phyloP scores from a whole-genome alignment of 2,888 invertebrate genomes.

The Caenorhabditis sinica region DNA sequence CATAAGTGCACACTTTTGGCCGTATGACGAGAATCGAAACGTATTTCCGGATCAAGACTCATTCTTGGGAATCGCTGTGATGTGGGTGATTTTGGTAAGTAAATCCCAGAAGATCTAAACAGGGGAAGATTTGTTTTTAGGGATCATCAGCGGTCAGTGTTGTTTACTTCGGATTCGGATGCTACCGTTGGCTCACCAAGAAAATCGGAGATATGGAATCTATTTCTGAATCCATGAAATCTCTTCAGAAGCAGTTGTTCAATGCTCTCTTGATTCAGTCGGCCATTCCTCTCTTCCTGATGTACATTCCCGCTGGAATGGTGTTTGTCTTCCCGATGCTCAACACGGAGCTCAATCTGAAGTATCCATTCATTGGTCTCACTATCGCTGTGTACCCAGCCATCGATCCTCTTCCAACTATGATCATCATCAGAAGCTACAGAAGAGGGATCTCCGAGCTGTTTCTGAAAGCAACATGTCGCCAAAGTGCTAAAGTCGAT shows the following conservation, averaged over 20 bases:
- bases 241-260: slow-evolving; percentile 54
- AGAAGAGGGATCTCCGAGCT: slow-evolving; percentile 14
- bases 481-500: background rate
- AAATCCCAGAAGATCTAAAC: background rate
- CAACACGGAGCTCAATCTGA: slow-evolving; percentile 32
- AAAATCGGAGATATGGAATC: slow-evolving; percentile 3
- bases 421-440: slow-evolving; percentile 52
- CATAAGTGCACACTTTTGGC: slow-evolving; percentile 49
- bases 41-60: slow-evolving; percentile 2
- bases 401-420: slow-evolving; percentile 37
- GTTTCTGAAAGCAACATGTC: background rate
- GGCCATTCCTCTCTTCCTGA: slow-evolving; percentile 44
- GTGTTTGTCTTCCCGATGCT: slow-evolving; percentile 58
- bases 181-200: slow-evolving; percentile 36
- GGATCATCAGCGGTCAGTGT: slow-evolving; percentile 39
- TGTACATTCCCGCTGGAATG: slow-evolving; percentile 54
- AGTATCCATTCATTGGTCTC: slow-evolving; percentile 35
- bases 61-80: slow-evolving; percentile 39
- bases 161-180: slow-evolving; percentile 33
- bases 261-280: slow-evolving; percentile 47
- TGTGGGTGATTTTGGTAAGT: slow-evolving; percentile 41
- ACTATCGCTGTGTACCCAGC: slow-evolving; percentile 53
- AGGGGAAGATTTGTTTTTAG: slow-evolving; percentile 6
- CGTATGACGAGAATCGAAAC: background rate
- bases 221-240: slow-evolving; percentile 23